Conservation (phyloP, 2,113 vertebrate genomes). For the Oophaga pumilio region DNA sequence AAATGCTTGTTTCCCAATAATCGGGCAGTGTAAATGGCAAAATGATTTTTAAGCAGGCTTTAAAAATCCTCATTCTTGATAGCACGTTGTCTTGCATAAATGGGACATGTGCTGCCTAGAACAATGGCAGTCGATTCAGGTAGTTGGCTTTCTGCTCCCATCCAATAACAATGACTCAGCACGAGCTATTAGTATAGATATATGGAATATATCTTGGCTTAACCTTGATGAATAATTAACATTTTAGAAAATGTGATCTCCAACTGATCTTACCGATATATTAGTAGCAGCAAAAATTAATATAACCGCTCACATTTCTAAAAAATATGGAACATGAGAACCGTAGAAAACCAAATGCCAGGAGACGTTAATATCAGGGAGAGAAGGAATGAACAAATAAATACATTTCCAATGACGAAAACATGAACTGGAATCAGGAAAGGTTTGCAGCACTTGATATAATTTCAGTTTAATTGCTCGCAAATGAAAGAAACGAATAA, state of each 20-base stretch:
- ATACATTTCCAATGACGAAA: constrained; percentile 22
- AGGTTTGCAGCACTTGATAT: constrained; percentile 36
- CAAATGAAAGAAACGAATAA: constrained; percentile 38
- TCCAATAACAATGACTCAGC: not conserved
- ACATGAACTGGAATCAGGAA: constrained; percentile 24
- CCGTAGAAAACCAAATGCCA: not conserved
- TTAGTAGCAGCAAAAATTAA: not conserved
- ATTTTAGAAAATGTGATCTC: not conserved
- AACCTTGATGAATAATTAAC: not conserved
- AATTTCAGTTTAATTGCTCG: constrained; percentile 44
- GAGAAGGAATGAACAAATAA: constrained; percentile 42
- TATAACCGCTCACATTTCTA: not conserved
- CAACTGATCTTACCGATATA: not conserved
- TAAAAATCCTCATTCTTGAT: too few species aligned
- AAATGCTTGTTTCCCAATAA: too few species aligned
- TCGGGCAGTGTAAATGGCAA: too few species aligned
- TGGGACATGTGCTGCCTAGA: too few species aligned
- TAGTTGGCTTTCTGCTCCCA: not conserved
- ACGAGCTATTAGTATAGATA: not conserved
- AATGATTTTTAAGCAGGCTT: too few species aligned
- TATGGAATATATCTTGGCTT: not conserved
- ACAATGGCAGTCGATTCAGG: too few species aligned
- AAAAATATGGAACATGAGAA: not conserved
- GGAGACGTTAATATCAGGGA: constrained; percentile 22
- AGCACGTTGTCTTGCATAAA: too few species aligned